Base-by-base conservation (phyloP, 2,797 vertebrate genomes). In the Benthosema pterotum region DNA sequence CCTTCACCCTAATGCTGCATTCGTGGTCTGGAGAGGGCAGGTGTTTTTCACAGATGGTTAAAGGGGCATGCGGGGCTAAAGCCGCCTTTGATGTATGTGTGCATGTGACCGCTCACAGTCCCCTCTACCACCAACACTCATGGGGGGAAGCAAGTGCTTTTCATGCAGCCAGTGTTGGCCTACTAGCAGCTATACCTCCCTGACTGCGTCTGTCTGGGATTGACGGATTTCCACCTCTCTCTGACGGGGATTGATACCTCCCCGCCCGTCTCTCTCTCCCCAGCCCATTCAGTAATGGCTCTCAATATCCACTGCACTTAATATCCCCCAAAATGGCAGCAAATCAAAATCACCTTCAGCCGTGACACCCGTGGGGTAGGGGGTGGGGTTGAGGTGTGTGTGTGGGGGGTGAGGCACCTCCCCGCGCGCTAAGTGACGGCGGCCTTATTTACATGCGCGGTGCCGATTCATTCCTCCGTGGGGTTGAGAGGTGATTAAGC, bases 171-270 rank as follows among this genome's bases (percentile, higher is more conserved):
- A 19, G n/a, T 0, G 56, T 76, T 58, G 28, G 67, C 71, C 32
- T 19, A 22, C 49, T 55, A 7, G 60, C 25, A 52, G 62, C 69
- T 72, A 38, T 38, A 38, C 57, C 74, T 62, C 42, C 58, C 56
- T 14, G 28, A 42, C 79, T 60, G 51, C 77, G 56, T 63, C 75
- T 42, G 77, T 69, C 80, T 78, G 71, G 71, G 74, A 38, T 7
- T 38, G 32, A 79, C 57, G 17, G 74, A 78, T 86, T 82, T 81
- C 71, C 71, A 67, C 77, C 52, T 69, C 32, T 7, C 75, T 74
- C 60, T 86, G 82, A 87, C 85, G 86, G 77, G 77, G 83, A 90
- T 82, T 84, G 85, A 90, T 87, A 83, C 60, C 66, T 1, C 32
- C 32, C 8, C 32, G 28, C 32, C 75, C 25, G 74, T 76, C 73